Evolutionary conservation across 2,888 invertebrate genomes (phyloP).

Genomic region (Synergus itoensis): DNA sequence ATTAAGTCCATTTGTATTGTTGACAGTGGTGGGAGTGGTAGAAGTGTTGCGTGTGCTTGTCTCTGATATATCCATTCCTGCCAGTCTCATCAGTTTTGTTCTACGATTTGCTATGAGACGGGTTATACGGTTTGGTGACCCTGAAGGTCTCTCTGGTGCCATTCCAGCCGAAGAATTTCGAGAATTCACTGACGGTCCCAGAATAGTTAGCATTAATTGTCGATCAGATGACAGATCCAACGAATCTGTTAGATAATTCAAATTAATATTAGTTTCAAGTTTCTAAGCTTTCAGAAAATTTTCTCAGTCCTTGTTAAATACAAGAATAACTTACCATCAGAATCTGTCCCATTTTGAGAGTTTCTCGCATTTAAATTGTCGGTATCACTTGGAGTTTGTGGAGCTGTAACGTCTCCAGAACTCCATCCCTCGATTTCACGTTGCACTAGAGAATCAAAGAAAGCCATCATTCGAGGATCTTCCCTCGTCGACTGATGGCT

Average conservation of each 20-base stretch:
- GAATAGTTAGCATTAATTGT: slow-evolving; percentile 66
- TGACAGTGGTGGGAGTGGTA: slow-evolving; percentile 46
- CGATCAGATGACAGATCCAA: slow-evolving; percentile 61
- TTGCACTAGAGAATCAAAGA: slow-evolving; percentile 96
- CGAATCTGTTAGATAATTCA: slow-evolving; percentile 61
- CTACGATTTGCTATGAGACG: slow-evolving; percentile 87
- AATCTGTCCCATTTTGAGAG: slow-evolving; percentile 77
- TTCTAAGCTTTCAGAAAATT: too few relatives aligned
- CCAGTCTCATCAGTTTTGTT: slow-evolving; percentile 83
- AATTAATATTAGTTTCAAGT: neutral
- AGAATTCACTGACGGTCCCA: slow-evolving; percentile 64
- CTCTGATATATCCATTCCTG: slow-evolving; percentile 72
- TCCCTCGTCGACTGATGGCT: slow-evolving; percentile 92
- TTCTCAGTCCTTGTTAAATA: neutral
- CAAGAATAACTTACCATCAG: slow-evolving; percentile 68
- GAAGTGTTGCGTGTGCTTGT: slow-evolving; percentile 50
- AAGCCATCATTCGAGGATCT: slow-evolving; percentile 97
- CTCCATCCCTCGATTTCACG: slow-evolving; percentile 92
- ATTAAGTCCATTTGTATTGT: slow-evolving; percentile 43
- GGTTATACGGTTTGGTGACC: slow-evolving; percentile 85
- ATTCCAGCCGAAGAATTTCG: slow-evolving; percentile 61
- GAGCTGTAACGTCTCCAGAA: slow-evolving; percentile 79
- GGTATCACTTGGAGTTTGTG: slow-evolving; percentile 68
- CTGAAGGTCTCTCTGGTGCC: slow-evolving; percentile 67
- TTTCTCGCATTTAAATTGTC: slow-evolving; percentile 70